Evolutionary conservation across 2,888 invertebrate genomes (phyloP), one percentile per base, ranked within the genome.

Genomic region (Tigriopus californicus): DNA sequence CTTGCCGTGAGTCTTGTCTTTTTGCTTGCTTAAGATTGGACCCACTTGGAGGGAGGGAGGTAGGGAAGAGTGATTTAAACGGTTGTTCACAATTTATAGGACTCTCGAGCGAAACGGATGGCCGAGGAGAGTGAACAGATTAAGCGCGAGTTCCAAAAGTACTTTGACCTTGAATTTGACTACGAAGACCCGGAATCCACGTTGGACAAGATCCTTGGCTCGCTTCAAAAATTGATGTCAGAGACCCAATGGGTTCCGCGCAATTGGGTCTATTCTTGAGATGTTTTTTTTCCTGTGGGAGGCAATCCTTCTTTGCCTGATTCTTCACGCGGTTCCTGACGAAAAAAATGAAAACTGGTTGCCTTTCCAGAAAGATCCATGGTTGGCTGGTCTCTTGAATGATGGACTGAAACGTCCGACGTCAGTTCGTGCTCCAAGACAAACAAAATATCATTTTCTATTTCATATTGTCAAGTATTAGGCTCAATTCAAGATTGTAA

Each of bases 171-270:
- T 25, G 33, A 24, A 20, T 25, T 52, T 11, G 52, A 52, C 15
- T 13, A 25, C 33, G 52, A 52, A 18, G 52, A 52, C 25, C 15
- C 41, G 41, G 54, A 40, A 10, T 54, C 54, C 22, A 22, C 41
- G 15, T 40, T 54, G 6, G 18, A 40, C 8, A 33, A 41, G 15
- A 41, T 54, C 13, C n/a, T 40, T n/a, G 41, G 41, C 6, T 25
- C 54, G 18, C 18, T 54, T 33, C 40, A 54, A n/a, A 58, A 49
- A 25, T 46, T 58, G 20, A 22, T 49, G 4, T 24, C 58, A 40
- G 58, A 58, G 49, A 47, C 58, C 13, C 58, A 58, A 40, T 58
- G 58, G 58, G 58, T 58, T 13, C 58, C 58, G 22, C 48, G 44
- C 10, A 58, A 49, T 33, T 58, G 58, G 58, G 58, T 58, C 13